These are phyloP conservation scores for Nematopogon swammerdamellus DNA, from an alignment of 2,888 invertebrate genomes.

Conservation along the genomic window DNA sequence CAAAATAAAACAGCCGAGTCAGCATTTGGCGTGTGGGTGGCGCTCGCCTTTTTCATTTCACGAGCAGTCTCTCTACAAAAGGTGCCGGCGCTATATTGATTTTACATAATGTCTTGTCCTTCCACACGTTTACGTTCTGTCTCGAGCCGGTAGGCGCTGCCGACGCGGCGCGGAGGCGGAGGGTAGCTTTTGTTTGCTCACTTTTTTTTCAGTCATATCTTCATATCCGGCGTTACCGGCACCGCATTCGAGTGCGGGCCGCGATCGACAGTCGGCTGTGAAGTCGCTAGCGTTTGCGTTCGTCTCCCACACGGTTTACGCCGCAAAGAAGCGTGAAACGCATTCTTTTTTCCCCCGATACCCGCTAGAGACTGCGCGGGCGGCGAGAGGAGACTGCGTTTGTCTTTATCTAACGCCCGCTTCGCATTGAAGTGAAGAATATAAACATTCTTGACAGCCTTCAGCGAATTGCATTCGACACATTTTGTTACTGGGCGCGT, in stretches of 20 bases:
- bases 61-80: not conserved
- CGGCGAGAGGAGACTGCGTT: not conserved
- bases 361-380: not conserved
- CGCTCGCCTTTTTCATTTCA: not conserved
- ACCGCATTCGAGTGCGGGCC: not conserved
- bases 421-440: constrained; percentile 8
- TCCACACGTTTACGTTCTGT: not conserved
- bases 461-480: constrained; percentile 13
- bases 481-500: constrained; percentile 1
- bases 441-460: constrained; percentile 17
- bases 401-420: constrained; percentile 11
- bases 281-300: not conserved
- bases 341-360: not conserved
- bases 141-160: not conserved
- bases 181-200: not conserved
- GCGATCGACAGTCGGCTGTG: too few relatives aligned
- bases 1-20: too few relatives aligned
- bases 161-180: not conserved
- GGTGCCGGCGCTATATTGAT: not conserved
- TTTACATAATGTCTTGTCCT: not conserved
- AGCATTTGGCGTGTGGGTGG: too few relatives aligned
- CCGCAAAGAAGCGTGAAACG: not conserved
- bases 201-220: constrained; percentile 1
- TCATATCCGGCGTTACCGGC: constrained; percentile 2
- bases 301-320: not conserved